Base-by-base conservation (phyloP, 2,888 invertebrate species). In the Oscheius sp. region DNA sequence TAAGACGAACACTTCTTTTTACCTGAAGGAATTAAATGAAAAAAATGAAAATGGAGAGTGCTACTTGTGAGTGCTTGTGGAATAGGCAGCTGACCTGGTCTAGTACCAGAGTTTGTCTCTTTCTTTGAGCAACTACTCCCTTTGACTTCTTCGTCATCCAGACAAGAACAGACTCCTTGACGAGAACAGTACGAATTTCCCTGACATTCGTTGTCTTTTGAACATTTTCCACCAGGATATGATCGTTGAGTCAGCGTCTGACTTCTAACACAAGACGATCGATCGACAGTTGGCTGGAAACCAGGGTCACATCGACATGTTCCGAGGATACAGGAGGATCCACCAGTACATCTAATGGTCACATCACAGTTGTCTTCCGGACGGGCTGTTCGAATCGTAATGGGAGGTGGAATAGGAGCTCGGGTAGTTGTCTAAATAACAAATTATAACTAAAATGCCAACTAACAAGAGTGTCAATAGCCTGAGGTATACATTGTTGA, bases 291-390 rank as follows among this genome's bases (percentile, higher is more conserved):
- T 22, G 81, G 80, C 4, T 72, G 64, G 59, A 80, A 84, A 20
- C 82, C 83, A 22, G 69, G 44, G 20, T 83, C 83, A 70, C 86
- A 86, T n/a, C 68, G 54, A 51, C 86, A 86, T 0, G 80, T 70
- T 24, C 81, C 81, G 17, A 84, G 70, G 2, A 81, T 44, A 65
- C 86, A 86, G 0, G 75, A 71, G 3, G 83, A 80, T 14, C 84
- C 82, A n/a, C 86, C 85, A 2, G 74, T 76, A 56, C 85, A 85
- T 3, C 70, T 67, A 12, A 77, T 75, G 17, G 70, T 71, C 17
- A 73, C 70, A 51, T 84, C 81, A 64, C 85, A 85, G 1, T 68
- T 59, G 45, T 82, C 81, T 5, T 80, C 79, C 0, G 85, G 85
- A 20, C 80, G 68, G 12, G 81, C 81, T 32, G 80, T 77, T 68